Evolutionary conservation across 2,797 vertebrate species (phyloP), one percentile per base, ranked within the genome.

Genomic region (Lutra lutra): DNA sequence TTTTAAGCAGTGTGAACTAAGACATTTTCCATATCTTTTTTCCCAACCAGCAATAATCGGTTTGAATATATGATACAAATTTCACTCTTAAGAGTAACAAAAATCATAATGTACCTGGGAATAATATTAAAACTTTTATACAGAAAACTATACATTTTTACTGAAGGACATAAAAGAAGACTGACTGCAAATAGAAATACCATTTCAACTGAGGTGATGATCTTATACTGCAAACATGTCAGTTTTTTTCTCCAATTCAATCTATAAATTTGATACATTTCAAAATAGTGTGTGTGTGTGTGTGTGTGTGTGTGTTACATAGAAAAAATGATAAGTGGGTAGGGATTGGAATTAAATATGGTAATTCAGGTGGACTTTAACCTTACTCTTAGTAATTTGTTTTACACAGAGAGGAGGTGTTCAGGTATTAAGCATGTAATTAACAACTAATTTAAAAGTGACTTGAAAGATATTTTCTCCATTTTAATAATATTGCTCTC

Each of bases 161-260:
- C 35, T 56, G 32, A 87, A 73, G 46, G 32, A 78, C 38, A 60
- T 90, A 90, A 78, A 84, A 68, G 58, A 78, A 78, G 70, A 79
- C 21, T 48, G 86, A 40, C 20, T 46, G 80, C 56, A 58, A 87
- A 32, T 29, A 54, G 68, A 87, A 91, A 86, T 95, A 56, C 29
- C 29, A 56, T 9, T 46, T 62, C 46, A 46, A 92, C 8, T 87
- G 51, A 87, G 7, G 23, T 56, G 51, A 82, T 46, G 13, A 82
- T 66, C 54, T 62, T 25, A 66, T 54, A 82, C 86, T 32, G 18
- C 35, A 92, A 95, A 87, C 6, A 43, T 35, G 14, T 66, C 56
- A 92, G 64, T 56, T 87, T 95, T 29, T 75, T 75, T 92, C 23
- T 95, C 35, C 18, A 87, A 20, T 92, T 73, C 64, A 95, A 56